Evolutionary conservation across 2,797 vertebrate species (phyloP).

Genomic region (Loris lydekkerianus): DNA sequence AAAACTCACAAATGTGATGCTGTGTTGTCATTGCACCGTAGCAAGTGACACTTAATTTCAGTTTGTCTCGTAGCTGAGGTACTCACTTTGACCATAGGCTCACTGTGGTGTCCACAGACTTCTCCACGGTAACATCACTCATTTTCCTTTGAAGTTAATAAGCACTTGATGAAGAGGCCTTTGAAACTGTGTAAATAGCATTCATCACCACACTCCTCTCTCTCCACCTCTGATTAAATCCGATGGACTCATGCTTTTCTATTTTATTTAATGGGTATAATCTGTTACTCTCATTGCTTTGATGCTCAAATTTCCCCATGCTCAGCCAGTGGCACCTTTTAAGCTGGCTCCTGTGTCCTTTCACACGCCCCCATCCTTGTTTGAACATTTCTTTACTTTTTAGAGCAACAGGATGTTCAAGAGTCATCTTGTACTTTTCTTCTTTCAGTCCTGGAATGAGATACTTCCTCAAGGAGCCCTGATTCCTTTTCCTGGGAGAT

Average conservation of each 20-base stretch:
- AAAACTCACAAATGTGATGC: not conserved
- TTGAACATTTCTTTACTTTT: not conserved
- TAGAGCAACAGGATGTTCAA: not conserved
- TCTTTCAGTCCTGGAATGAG: not conserved
- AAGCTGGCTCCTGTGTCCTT: not conserved
- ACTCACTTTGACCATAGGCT: not conserved
- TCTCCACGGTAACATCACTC: not conserved
- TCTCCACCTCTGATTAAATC: not conserved
- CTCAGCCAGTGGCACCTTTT: not conserved
- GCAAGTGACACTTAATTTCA: not conserved
- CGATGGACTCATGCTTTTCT: not conserved
- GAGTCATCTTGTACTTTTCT: not conserved
- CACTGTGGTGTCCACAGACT: not conserved
- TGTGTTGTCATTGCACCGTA: not conserved
- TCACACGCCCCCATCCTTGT: not conserved
- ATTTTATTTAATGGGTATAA: not conserved
- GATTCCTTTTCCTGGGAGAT: not conserved
- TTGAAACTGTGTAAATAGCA: not conserved
- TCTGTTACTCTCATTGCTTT: not conserved
- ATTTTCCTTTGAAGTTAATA: not conserved
- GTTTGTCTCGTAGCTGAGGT: not conserved
- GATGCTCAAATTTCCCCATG: not conserved
- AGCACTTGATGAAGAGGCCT: not conserved
- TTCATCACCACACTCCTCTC: not conserved
- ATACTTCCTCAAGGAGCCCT: not conserved